These are phyloP conservation scores for Synanthedon tipuliformis DNA, from an alignment of 2,888 invertebrate species.

Conservation along the genomic window DNA sequence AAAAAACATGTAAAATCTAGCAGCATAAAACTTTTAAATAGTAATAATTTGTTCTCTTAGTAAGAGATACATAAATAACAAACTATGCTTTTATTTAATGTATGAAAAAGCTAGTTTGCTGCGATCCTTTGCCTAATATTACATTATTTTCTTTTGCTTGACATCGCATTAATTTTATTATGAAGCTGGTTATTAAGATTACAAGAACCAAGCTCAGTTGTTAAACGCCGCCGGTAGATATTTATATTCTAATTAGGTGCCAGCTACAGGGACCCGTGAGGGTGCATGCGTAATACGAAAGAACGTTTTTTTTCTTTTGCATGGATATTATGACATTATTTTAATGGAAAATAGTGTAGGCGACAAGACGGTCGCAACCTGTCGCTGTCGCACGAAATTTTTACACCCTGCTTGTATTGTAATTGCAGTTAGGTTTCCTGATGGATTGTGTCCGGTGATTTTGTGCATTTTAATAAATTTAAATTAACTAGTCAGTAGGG, in stretches of 20 bases:
- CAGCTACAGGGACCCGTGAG: slow-evolving; percentile 40
- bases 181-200: slow-evolving; percentile 43
- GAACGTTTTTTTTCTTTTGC: slow-evolving; percentile 33
- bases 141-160: slow-evolving; percentile 22
- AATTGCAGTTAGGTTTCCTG: slow-evolving; percentile 1
- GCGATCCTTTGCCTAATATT: slow-evolving; percentile 2
- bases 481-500: slow-evolving; percentile 1
- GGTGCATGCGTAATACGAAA: slow-evolving; percentile 59
- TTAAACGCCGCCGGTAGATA: slow-evolving; percentile 48
- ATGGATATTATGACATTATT: slow-evolving; percentile 48
- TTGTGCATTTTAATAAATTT: slow-evolving; percentile 7
- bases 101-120: too few relatives aligned
- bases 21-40: too few relatives aligned
- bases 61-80: too few relatives aligned
- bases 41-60: too few relatives aligned
- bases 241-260: slow-evolving; percentile 63
- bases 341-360: slow-evolving; percentile 16
- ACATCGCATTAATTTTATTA: slow-evolving; percentile 22
- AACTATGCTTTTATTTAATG: too few relatives aligned
- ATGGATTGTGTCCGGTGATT: slow-evolving; percentile 6
- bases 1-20: too few relatives aligned
- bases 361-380: not conserved
- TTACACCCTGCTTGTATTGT: not conserved
- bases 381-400: not conserved
- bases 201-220: slow-evolving; percentile 52